Evolutionary conservation across 2,797 vertebrate genomes (phyloP).

Genomic region (Rhabdomys pumilio): DNA sequence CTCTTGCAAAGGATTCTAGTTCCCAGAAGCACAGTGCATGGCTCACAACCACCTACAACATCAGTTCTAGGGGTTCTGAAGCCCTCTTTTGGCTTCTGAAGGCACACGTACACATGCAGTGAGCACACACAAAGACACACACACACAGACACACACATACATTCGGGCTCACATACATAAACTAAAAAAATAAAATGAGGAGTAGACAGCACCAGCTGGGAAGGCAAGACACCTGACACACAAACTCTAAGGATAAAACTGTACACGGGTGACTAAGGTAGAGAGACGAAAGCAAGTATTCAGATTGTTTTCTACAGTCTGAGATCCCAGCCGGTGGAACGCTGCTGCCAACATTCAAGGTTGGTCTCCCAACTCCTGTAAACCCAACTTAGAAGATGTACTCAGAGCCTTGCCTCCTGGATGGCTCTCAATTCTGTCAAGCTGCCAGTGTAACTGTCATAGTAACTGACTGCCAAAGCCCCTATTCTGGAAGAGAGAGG

Average conservation of each 20-base stretch:
- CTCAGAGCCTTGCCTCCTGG: not conserved
- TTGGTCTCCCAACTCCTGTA: not conserved
- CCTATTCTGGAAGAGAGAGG: not conserved
- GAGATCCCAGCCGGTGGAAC: not conserved
- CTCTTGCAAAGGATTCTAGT: not conserved
- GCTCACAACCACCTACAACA: not conserved
- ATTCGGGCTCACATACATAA: not conserved
- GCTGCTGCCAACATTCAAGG: too few relatives aligned
- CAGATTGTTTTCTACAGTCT: not conserved
- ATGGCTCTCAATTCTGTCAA: not conserved
- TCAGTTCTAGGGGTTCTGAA: not conserved
- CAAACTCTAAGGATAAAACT: not conserved
- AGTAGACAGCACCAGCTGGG: accelerated
- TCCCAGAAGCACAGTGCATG: not conserved
- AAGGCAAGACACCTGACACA: not conserved
- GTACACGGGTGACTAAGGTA: not conserved
- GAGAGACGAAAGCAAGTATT: not conserved
- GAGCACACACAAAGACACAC: not conserved
- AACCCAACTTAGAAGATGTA: not conserved
- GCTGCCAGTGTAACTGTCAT: not conserved
- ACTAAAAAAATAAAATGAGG: not conserved
- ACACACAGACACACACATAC: not conserved
- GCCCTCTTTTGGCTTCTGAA: not conserved
- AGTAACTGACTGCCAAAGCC: not conserved
- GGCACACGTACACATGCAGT: not conserved